Evolutionary conservation across 2,888 invertebrate genomes (phyloP), one percentile per base, ranked within the genome.

Genomic region (Rhyacophila evoluta): DNA sequence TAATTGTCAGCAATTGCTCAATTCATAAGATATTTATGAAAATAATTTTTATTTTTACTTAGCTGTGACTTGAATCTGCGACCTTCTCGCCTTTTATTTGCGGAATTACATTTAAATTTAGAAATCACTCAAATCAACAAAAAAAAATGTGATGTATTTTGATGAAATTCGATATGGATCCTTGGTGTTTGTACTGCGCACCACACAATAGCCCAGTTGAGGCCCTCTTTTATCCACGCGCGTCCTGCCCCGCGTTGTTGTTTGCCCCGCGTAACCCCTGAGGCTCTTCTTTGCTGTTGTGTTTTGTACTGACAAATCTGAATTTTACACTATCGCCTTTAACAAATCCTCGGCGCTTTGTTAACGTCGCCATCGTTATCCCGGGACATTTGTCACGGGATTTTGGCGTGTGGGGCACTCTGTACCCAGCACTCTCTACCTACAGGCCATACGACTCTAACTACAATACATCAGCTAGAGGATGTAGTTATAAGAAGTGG

Each of bases 251-350:
- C 27, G 73, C 33, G 12, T 27, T 75, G 37, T 38, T 36, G 38
- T 19, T 69, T 36, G 10, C 37, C 33, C 33, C 55, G 36, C 37
- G 1, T 11, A 4, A 19, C 25, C 37, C 29, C 70, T 36, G 55
- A 72, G 39, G 70, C 75, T 74, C 36, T 74, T 68, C 68, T 69
- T 27, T 5, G 39, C 69, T 77, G 77, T 78, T 75, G 78, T 80
- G 74, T 68, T 81, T 78, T 68, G 38, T 74, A 78, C 77, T 79
- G 81, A 81, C 79, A 81, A 81, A 81, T 81, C 81, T 81, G 78
- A 81, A 81, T 81, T 81, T 81, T 81, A 81, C 81, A 80, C 81
- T 81, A 81, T 81, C 81, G 79, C 75, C 76, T 76, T 41, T 38
- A 25, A 76, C 79, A 80, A 81, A 81, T 81, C 81, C 81, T 72